Conservation (phyloP, 2,113 vertebrate species). For the Craseonycteris thonglongyai region DNA sequence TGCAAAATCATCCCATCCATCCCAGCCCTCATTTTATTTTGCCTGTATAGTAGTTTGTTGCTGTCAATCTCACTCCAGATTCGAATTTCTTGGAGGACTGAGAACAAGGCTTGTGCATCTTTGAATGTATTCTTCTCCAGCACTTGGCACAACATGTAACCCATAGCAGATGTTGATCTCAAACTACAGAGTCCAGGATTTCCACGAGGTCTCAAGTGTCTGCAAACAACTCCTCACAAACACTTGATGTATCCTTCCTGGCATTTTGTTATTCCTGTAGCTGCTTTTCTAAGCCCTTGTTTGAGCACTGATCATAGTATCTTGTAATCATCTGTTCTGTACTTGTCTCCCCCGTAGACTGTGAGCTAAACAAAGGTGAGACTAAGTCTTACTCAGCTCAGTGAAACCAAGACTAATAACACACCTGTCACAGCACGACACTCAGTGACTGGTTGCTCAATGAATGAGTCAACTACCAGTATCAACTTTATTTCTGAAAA, state of each 20-base stretch:
- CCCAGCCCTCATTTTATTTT: background rate
- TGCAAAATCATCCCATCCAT: background rate
- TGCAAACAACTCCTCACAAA: background rate
- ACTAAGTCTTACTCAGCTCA: background rate
- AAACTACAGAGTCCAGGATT: background rate
- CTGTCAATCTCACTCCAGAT: background rate
- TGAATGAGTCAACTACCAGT: background rate
- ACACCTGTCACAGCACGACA: background rate
- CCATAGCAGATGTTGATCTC: background rate
- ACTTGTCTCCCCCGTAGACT: background rate
- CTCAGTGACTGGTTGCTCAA: background rate
- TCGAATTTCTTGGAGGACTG: background rate
- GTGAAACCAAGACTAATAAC: background rate
- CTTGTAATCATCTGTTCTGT: background rate
- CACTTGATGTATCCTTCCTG: no score
- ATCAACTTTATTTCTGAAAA: background rate
- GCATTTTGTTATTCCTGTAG: accelerated
- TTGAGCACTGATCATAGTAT: no score
- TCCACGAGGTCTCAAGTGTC: background rate
- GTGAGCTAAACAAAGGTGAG: background rate
- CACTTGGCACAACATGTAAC: background rate
- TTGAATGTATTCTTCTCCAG: background rate
- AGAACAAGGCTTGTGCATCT: background rate
- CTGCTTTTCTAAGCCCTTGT: background rate
- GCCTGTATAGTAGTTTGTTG: background rate